Base-by-base conservation (phyloP, 2,797 vertebrate genomes). In the Sparus aurata region DNA sequence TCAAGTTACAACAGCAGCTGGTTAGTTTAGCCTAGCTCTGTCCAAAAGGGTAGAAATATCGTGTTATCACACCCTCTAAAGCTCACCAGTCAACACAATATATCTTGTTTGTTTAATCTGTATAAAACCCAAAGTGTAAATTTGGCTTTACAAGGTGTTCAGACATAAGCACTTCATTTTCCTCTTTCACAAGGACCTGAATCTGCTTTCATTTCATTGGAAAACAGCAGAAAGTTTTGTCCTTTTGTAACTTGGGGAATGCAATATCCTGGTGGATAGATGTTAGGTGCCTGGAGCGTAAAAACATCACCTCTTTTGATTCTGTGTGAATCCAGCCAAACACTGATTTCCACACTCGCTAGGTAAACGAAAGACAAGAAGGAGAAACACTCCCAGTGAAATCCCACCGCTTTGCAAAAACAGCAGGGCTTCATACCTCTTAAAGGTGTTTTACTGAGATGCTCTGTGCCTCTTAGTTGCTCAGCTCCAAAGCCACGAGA, bases 361-460 rank as follows among this genome's bases (percentile, higher is more conserved):
- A 38, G 22, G 34, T 50, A 59, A 72, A 81, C 79, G 62, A 72
- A 87, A 84, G 58, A 61, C 61, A 68, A 58, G 74, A 82, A 23
- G 66, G 6, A 66, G 63, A 66, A 67, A 57, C 12, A 10, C 30
- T 75, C 30, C 17, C 16, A 47, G 25, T 55, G 63, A 60, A 83
- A 78, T 69, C 27, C 17, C 49, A 60, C 23, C 27, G 38, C 27
- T 74, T 58, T 75, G 50, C 30, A 62, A 41, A 72, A 81, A 38
- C 63, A 75, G 49, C 75, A 71, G 80, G 63, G 30, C 47, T 67
- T 67, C n/a, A 43, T 64, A 23, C 38, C 47, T 27, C 25, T 79
- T 83, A 50, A 67, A 78, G 23, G 4, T 45, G 85, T 90, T 90
- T 87, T 69, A 85, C 73, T 55, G 52, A 64, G 54, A 52, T 73